Evolutionary conservation across 2,888 invertebrate species (phyloP).

Genomic region (Temnothorax unifasciatus): DNA sequence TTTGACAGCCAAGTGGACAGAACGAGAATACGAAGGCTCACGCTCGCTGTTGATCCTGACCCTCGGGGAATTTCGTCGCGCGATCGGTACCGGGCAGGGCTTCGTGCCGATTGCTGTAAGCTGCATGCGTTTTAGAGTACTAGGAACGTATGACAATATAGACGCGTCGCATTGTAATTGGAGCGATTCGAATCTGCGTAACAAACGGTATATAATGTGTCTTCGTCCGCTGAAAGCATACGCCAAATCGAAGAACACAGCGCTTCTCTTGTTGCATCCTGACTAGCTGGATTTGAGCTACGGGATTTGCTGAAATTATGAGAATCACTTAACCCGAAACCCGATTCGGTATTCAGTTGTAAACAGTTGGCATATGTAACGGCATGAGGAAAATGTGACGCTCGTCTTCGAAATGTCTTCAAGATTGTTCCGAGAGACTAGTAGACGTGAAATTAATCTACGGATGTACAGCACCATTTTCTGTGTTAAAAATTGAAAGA

Average conservation of each 20-base stretch:
- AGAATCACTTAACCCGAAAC: background rate
- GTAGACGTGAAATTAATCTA: background rate
- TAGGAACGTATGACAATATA: conserved; percentile 39
- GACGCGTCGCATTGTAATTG: conserved; percentile 41
- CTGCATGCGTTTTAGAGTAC: conserved; percentile 35
- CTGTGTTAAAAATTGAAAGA: background rate
- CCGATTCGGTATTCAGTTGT: background rate
- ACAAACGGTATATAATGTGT: conserved; percentile 13
- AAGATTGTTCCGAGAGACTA: conserved; percentile 6
- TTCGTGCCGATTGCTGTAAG: conserved; percentile 19
- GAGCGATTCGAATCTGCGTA: conserved; percentile 20
- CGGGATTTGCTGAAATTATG: conserved; percentile 14
- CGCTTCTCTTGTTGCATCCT: conserved; percentile 8
- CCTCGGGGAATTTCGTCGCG: background rate
- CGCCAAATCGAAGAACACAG: conserved; percentile 11
- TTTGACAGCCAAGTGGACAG: conserved; percentile 47
- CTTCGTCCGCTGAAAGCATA: conserved; percentile 25
- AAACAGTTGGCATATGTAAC: background rate
- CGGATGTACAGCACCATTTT: conserved; percentile 11
- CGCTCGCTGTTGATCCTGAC: conserved; percentile 38
- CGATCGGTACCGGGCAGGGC: conserved; percentile 31
- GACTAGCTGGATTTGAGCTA: background rate
- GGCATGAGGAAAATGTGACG: background rate
- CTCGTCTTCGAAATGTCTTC: conserved; percentile 23
- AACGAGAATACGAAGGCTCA: conserved; percentile 16